Conservation (phyloP, 2,888 invertebrate species). For the Drosophila merina region DNA sequence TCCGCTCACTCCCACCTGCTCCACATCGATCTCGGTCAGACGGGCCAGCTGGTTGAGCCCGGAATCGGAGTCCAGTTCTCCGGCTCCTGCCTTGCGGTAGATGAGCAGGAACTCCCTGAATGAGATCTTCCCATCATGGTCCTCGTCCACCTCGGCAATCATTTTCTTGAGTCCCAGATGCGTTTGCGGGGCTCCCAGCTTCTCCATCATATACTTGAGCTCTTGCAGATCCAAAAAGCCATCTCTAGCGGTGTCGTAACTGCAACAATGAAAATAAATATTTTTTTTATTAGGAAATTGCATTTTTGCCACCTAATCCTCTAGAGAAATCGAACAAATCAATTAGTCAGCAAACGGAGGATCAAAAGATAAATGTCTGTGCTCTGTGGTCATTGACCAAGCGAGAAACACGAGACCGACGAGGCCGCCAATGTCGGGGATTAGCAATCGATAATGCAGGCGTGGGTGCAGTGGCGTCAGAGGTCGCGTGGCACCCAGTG, state of each 20-base stretch:
- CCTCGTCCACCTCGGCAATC: constrained; percentile 96
- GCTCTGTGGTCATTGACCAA: constrained; percentile 49
- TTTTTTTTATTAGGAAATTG: neutral
- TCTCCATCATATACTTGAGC: constrained; percentile 98
- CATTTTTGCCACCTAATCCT: neutral
- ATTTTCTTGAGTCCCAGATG: constrained; percentile 97
- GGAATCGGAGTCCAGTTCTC: constrained; percentile 93
- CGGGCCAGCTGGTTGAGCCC: constrained; percentile 94
- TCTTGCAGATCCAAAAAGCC: constrained; percentile 95
- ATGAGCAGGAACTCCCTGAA: constrained; percentile 94
- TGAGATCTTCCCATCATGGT: constrained; percentile 93
- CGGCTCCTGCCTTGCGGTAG: constrained; percentile 94
- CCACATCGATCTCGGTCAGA: constrained; percentile 95
- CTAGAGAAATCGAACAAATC: constrained; percentile 12
- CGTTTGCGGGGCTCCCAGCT: constrained; percentile 97
- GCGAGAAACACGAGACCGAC: constrained; percentile 35
- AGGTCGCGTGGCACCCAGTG: constrained; percentile 41
- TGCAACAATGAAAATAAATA: constrained; percentile 84
- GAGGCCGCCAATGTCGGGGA: constrained; percentile 23
- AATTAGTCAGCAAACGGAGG: constrained; percentile 30
- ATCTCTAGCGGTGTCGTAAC: constrained; percentile 95
- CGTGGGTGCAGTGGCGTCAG: constrained; percentile 46
- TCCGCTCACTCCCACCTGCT: constrained; percentile 96
- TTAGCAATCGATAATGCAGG: constrained; percentile 62
- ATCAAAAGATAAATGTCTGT: constrained; percentile 18